Base-by-base conservation (phyloP, 2,888 invertebrate species). In the Limnephilus lunatus region DNA sequence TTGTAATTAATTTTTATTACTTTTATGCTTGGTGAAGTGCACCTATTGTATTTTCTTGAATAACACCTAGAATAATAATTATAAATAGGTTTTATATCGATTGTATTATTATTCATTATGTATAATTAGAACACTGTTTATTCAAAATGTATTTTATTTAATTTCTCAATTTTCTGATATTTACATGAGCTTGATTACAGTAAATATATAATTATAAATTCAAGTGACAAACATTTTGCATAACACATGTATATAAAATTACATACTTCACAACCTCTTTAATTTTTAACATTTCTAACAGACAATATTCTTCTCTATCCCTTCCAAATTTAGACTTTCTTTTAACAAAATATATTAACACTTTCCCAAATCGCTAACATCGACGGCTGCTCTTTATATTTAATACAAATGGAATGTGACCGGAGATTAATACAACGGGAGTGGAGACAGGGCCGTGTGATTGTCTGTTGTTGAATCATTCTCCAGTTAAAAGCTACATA, bases 121-220 rank as follows among this genome's bases (percentile, higher is more conserved):
- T 25, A 39, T n/a, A 90, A 93, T 85, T 82, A 35, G 87, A 91
- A 91, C 30, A 48, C 95, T 39, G 14, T 96, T 95, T 68, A 88
- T 95, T 96, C 95, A 95, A 95, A 96, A 91, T 90, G 87, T 95
- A 95, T 90, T 90, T 90, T 90, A 87, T 95, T 96, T 96, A 95
- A 96, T 95, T 96, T 96, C 96, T 96, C 95, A 95, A 95, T 95
- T 96, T 96, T 96, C 95, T 85, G 89, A 88, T 89, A 91, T 91
- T 91, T 90, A 85, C 81, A 90, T 44, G 89, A 85, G 90, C 92
- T 92, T 4, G 39, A 85, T 89, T 91, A 86, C 80, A 86, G 88
- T 91, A 91, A 89, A 89, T 83, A 91, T 91, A 81, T 90, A 86
- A 90, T 81, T 92, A 89, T 92, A 92, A 80, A 88, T 15, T 91